These are phyloP conservation scores for Limnephilus auricula DNA, from an alignment of 2,888 invertebrate species.

Conservation along the genomic window DNA sequence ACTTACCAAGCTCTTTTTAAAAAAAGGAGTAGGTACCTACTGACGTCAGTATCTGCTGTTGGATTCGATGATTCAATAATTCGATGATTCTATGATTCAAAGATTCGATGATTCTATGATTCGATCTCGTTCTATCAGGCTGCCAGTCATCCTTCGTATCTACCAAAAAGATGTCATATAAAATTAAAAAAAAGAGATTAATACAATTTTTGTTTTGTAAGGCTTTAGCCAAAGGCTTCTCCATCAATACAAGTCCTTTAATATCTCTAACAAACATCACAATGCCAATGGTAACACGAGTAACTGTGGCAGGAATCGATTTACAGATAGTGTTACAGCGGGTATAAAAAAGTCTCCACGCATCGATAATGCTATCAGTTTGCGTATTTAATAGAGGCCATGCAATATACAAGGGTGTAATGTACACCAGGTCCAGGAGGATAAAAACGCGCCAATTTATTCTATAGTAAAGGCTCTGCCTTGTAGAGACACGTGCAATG, in stretches of 20 bases:
- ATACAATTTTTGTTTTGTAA: not conserved
- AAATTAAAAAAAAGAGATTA: not conserved
- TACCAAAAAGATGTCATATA: no score
- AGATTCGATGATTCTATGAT: no score
- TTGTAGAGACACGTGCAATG: not conserved
- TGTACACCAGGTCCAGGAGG: not conserved
- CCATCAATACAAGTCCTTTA: not conserved
- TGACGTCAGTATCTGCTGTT: no score
- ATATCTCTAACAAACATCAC: not conserved
- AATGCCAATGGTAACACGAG: conserved; percentile 10
- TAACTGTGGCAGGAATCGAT: conserved; percentile 6
- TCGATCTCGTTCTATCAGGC: not conserved
- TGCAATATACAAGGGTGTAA: conserved; percentile 18
- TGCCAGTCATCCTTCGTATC: not conserved
- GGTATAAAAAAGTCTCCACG: not conserved
- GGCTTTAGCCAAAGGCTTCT: not conserved
- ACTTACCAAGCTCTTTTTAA: no score
- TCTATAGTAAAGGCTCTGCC: not conserved
- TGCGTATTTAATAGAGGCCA: conserved; percentile 31
- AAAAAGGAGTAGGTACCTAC: no score
- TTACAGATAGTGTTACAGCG: conserved; percentile 26
- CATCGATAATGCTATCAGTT: conserved; percentile 18
- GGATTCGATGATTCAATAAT: no score
- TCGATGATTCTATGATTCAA: no score
- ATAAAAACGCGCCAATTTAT: not conserved